Evolutionary conservation across 2,888 invertebrate genomes (phyloP), one percentile per base, ranked within the genome.

Genomic region (Mesorhabditis belari): DNA sequence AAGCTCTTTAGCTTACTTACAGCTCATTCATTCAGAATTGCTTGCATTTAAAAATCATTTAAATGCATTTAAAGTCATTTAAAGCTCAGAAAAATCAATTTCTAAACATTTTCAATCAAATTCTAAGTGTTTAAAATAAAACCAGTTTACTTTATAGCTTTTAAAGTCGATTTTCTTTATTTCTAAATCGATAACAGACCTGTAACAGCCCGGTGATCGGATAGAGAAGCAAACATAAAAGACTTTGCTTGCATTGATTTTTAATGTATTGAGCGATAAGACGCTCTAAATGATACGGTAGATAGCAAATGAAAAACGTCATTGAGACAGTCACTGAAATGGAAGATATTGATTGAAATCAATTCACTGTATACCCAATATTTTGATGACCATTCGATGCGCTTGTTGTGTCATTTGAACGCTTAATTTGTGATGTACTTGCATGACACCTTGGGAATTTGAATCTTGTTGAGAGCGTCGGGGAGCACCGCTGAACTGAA

Each of bases 231-330:
- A 64, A 53, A 55, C 79, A 79, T 19, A 72, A 61, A 1, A 63
- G 57, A 5, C 70, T 69, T n/a, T 62, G 44, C 4, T 68, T 62
- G 44, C 78, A 79, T 27, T 71, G 62, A n/a, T 62, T 29, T 28
- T 63, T 55, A 5, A 65, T 70, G 57, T 78, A 75, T 49, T 75
- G 66, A 17, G 76, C 75, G 24, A 80, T 71, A 9, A 80, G 58
- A 6, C 80, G 68, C 63, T 80, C 75, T 17, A 77, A 55, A 58
- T 80, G 80, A 60, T 77, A 77, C 23, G 80, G 80, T n/a, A 80
- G 66, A 56, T 80, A 80, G 62, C 78, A 80, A 26, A 77, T 53
- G 62, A 80, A 80, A 63, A 80, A 80, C 4, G 79, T 74, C 5
- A 68, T 65, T 0, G 77, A 69, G 2, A 80, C 77, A 2, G 74